Evolutionary conservation across 1,140 invertebrate species (phyloP), one percentile per base, ranked within the genome.

Genomic region (Drosophila grimshawi): DNA sequence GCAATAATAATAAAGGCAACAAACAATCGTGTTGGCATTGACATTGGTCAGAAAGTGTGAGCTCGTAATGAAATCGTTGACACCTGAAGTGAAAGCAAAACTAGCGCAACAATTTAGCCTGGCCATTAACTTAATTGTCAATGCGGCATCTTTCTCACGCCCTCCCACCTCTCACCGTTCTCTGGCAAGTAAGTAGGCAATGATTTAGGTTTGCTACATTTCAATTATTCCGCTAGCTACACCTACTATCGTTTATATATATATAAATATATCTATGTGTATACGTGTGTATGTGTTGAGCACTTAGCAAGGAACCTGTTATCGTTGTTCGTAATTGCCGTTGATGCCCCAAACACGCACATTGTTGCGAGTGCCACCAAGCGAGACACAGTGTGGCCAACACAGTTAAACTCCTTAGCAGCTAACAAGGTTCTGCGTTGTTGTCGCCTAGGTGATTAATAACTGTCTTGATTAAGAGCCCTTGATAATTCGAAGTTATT

Each of bases 11-110:
- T 41, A 59, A 56, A 35, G 32, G 32, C 46, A 59, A 11, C 49
- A 60, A 60, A n/a, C 29, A 46, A n/a, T 4, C 27, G 46, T 10
- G 49, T 51, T 83, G 81, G 52, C 80, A 79, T 72, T 86, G 83
- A 75, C 80, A 81, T 68, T 86, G 76, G 65, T 78, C 74, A 71
- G 65, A 60, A 76, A 86, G 63, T 70, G 39, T 43, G 10, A n/a
- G 67, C 57, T 71, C 49, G 76, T 56, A 67, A 73, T 64, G 76
- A 76, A 86, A 83, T 80, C 83, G 86, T 88, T 82, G 82, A 88
- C 82, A 86, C 83, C 79, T 86, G 76, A 67, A 49, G 68, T 73
- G 83, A 86, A 82, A 86, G 82, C 46, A 51, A 7, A 6, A 27
- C 32, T 19, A 19, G 6, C 52, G 27, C 45, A 41, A 57, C 35